Conservation (phyloP, 2,888 invertebrate species). For the Didymodactylos carnosus region DNA sequence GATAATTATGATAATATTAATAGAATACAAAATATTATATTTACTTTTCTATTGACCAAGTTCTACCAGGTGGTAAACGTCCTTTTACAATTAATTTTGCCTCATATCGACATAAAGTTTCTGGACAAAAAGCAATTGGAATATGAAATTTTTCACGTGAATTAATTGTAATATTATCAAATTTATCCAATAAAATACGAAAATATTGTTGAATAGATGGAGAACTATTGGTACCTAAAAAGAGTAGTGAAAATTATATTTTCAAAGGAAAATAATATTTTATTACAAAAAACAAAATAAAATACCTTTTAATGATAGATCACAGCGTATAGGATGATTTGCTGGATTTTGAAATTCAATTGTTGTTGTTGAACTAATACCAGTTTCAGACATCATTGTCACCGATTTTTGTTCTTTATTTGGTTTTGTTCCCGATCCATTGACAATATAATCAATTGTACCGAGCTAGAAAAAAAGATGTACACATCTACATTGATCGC, state of each 20-base stretch:
- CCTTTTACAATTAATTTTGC: background rate
- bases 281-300: too few species aligned
- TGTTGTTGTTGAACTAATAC: background rate
- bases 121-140: conserved; percentile 31
- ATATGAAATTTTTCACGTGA: conserved; percentile 31
- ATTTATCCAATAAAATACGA: conserved; percentile 26
- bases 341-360: conserved; percentile 11
- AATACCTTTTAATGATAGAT: background rate
- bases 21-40: background rate
- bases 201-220: too few species aligned
- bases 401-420: conserved; percentile 1
- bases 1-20: background rate
- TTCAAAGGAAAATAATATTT: background rate
- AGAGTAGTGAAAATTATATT: background rate
- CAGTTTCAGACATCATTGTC: conserved; percentile 7
- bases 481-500: too few species aligned
- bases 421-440: conserved; percentile 11
- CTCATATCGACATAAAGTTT: conserved; percentile 13
- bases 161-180: conserved; percentile 21
- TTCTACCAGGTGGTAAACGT: background rate
- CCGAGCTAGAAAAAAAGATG: background rate
- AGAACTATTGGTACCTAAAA: conserved; percentile 9
- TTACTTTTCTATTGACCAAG: background rate
- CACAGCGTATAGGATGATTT: conserved; percentile 11
- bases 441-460: conserved; percentile 1